Base-by-base conservation (phyloP, 1,140 invertebrate species). In the Sminthurinus signatus region DNA sequence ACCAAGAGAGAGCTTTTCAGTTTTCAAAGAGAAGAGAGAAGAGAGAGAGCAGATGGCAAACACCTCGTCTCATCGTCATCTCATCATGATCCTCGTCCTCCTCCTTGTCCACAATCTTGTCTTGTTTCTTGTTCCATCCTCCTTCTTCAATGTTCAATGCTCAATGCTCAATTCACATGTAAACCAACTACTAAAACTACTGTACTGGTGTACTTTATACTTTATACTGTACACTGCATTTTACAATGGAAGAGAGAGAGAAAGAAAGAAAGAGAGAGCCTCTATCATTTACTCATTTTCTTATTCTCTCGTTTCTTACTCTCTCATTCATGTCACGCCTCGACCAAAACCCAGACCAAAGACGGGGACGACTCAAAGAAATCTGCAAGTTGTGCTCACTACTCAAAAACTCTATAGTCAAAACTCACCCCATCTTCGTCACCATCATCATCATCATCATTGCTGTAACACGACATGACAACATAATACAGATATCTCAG, bases 341-440 rank as follows among this genome's bases (percentile, higher is more conserved):
- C 17, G 43, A n/a, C n/a, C n/a, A n/a, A n/a, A n/a, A n/a, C n/a
- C n/a, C n/a, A n/a, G n/a, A n/a, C n/a, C n/a, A n/a, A n/a, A n/a
- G n/a, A n/a, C n/a, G n/a, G n/a, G n/a, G n/a, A n/a, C n/a, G n/a
- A n/a, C n/a, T 32, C 60, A 52, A 63, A 63, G 25, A 63, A 63
- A 63, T 63, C 50, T 63, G 61, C 61, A 63, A 63, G 61, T 63
- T 63, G 61, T 56, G 12, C 51, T 48, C 19, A 5, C 44, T 12
- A 36, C 32, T 8, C 44, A 12, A 54, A 28, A 8, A 54, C 21
- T 19, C 17, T 23, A 8, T 10, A 50, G 14, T 50, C 46, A 50
- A 10, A 8, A 17, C 23, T 23, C 15, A 10, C 14, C 5, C 23
- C 14, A 17, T 17, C 23, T 5, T 50, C 46, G 23, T 14, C 10